Conservation (phyloP, 2,113 vertebrate species). For the Myotis davidii region DNA sequence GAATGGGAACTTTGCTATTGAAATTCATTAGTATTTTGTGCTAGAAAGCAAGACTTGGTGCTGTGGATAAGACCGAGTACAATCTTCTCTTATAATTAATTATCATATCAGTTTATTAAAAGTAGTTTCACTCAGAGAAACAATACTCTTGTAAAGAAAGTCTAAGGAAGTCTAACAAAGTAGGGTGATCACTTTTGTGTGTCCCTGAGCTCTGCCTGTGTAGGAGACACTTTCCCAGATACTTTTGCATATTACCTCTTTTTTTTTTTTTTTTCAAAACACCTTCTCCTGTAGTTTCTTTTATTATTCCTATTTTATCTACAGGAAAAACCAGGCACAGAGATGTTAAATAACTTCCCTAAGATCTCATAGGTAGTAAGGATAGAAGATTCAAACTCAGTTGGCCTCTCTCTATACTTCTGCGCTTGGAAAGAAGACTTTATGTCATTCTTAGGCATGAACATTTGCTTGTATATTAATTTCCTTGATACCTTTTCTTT, state of each 20-base stretch:
- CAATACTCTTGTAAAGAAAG: conserved; percentile 1
- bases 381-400: neutral
- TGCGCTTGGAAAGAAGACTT: neutral
- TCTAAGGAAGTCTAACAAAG: neutral
- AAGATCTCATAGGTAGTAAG: neutral
- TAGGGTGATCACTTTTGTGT: neutral
- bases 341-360: neutral
- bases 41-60: neutral
- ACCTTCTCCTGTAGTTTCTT: neutral
- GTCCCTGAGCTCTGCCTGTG: neutral
- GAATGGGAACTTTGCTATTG: conserved; percentile 50
- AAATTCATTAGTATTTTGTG: conserved; percentile 48
- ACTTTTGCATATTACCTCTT: neutral
- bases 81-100: neutral
- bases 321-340: neutral
- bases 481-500: neutral
- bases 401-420: neutral
- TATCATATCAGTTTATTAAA: neutral
- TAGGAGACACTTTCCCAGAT: neutral
- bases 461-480: neutral
- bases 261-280: neutral
- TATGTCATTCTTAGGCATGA: neutral
- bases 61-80: neutral
- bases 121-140: neutral
- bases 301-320: neutral